Conservation (phyloP, 2,888 invertebrate genomes). For the Rhingia rostrata region DNA sequence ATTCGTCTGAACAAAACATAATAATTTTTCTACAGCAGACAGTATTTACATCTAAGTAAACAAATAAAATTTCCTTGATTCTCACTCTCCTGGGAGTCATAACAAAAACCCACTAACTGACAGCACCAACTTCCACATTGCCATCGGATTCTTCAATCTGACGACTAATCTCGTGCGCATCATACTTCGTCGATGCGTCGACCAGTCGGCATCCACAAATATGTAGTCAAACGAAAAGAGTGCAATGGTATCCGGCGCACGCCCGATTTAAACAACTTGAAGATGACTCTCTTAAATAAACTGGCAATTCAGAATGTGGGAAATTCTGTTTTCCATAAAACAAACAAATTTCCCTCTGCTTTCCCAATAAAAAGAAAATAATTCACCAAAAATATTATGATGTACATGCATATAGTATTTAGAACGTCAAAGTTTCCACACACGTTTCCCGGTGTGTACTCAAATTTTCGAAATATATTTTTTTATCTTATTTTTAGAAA, state of each 20-base stretch:
- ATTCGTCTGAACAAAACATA: slow-evolving; percentile 8
- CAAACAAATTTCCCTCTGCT: slow-evolving; percentile 17
- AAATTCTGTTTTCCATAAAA: slow-evolving; percentile 14
- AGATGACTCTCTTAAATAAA: slow-evolving; percentile 56
- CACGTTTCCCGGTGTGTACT: slow-evolving; percentile 65
- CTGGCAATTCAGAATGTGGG: slow-evolving; percentile 16
- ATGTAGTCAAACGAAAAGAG: slow-evolving; percentile 15
- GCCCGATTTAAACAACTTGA: slow-evolving; percentile 43
- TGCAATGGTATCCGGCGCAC: neutral
- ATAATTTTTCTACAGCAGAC: slow-evolving; percentile 3
- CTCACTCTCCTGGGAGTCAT: slow-evolving; percentile 36
- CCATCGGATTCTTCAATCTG: slow-evolving; percentile 51
- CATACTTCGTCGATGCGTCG: slow-evolving; percentile 13
- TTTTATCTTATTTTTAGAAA: slow-evolving; percentile 68
- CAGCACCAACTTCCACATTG: neutral
- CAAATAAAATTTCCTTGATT: slow-evolving; percentile 40
- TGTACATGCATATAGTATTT: slow-evolving; percentile 22
- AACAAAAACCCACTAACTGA: slow-evolving; percentile 39
- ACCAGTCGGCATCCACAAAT: slow-evolving; percentile 9
- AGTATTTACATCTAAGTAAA: slow-evolving; percentile 53
- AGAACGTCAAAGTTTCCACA: slow-evolving; percentile 66
- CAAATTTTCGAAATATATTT: slow-evolving; percentile 63
- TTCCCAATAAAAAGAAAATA: slow-evolving; percentile 32
- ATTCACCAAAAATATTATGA: slow-evolving; percentile 42
- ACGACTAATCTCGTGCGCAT: slow-evolving; percentile 7